phyloP scores from a whole-genome alignment of 1,140 invertebrate species.

The Magallana ariakensis region DNA sequence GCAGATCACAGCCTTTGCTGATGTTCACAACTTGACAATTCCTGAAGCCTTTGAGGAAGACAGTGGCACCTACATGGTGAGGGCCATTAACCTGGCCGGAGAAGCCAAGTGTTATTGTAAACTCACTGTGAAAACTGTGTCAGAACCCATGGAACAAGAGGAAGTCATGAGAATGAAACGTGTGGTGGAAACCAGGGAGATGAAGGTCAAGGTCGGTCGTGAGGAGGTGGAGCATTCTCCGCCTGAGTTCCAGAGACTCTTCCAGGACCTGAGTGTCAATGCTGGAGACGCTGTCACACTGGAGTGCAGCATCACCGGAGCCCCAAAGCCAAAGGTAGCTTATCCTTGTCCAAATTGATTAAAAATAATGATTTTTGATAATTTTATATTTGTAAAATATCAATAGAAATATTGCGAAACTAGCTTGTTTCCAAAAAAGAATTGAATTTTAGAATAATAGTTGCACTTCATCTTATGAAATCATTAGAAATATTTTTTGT shows the following conservation, averaged over 20 bases:
- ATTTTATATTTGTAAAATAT: too few species aligned
- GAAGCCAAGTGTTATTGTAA: conserved; percentile 80
- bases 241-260: conserved; percentile 78
- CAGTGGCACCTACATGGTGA: conserved; percentile 93
- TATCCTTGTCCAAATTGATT: neutral
- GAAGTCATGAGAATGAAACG: conserved; percentile 59
- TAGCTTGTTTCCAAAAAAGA: too few species aligned
- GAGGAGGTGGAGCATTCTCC: conserved; percentile 70
- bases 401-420: too few species aligned
- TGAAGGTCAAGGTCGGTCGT: conserved; percentile 52
- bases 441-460: too few species aligned
- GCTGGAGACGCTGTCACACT: conserved; percentile 84
- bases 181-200: conserved; percentile 58
- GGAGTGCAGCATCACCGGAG: conserved; percentile 86
- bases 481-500: too few species aligned
- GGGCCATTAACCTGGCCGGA: conserved; percentile 87
- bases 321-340: conserved; percentile 86
- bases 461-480: too few species aligned
- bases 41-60: conserved; percentile 83
- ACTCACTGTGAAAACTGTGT: conserved; percentile 80
- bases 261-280: conserved; percentile 76
- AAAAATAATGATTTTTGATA: too few species aligned
- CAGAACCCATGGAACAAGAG: conserved; percentile 63
- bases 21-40: conserved; percentile 86
- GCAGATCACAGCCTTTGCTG: conserved; percentile 92